A percentile compares a stretch with the other conserved stretches of the same genome.
phyloP scores from a whole-genome alignment of 35 echinoderm and acorn worm species.

The Apostichopus japonicus region DNA sequence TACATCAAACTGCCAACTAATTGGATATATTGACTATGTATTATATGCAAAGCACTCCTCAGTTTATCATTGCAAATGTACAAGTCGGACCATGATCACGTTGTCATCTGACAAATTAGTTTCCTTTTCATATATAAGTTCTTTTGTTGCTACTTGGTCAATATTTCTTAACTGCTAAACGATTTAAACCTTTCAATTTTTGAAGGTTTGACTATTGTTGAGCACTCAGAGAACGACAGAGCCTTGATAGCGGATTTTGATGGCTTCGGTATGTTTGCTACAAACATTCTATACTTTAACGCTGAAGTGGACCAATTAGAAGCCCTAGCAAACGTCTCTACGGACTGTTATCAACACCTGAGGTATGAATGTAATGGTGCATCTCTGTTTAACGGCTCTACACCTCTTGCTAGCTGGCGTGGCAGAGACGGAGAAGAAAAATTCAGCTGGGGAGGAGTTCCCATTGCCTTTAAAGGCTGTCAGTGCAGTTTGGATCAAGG shows the following conservation, averaged over 20 bases:
- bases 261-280: background rate
- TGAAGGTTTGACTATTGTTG: constrained; percentile 27
- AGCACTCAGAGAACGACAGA: constrained; percentile 10
- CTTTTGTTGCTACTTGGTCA: too few relatives aligned
- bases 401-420: constrained; percentile 5
- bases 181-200: too few relatives aligned
- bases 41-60: too few relatives aligned
- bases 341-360: background rate
- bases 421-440: background rate
- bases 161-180: too few relatives aligned
- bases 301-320: background rate
- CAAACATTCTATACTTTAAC: background rate
- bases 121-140: too few relatives aligned
- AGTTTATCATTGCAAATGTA: too few relatives aligned
- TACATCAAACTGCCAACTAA: too few relatives aligned
- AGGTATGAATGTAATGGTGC: constrained; percentile 48
- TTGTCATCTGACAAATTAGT: too few relatives aligned
- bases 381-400: background rate
- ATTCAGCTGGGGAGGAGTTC: constrained; percentile 45
- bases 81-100: too few relatives aligned
- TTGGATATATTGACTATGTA: too few relatives aligned
- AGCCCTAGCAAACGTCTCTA: background rate
- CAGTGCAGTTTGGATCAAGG: constrained; percentile 37
- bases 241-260: constrained; percentile 4
- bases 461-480: constrained; percentile 32